Base-by-base conservation (phyloP, 2,113 vertebrate species). In the Cairina moschata region DNA sequence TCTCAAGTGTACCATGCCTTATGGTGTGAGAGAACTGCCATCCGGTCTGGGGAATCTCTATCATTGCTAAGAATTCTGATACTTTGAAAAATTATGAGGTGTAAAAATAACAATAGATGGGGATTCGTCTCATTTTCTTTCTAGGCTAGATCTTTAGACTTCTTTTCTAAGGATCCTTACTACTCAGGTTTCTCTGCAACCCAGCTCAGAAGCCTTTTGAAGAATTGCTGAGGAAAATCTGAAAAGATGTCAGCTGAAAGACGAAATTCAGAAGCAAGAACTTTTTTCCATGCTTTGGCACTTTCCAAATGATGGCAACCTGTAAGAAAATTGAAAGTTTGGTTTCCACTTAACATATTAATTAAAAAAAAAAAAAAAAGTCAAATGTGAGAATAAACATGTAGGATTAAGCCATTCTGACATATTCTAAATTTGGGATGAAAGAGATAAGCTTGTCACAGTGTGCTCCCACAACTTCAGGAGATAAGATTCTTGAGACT, bases 391-490 rank as follows among this genome's bases (percentile, higher is more conserved):
- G 95, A 91, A 93, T 88, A 96, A 94, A 83, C 52, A 52, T 42
- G n/a, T 67, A 91, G 85, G 75, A 80, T 93, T 91, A 91, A 96
- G 65, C 73, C 54, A 21, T 80, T 78, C 83, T 75, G 83, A 83
- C 79, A 72, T 78, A 88, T 72, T 91, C 72, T 88, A 94, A 95
- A 94, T 93, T 74, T 90, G 76, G 63, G 75, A 88, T 94, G 83
- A 95, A 95, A 90, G 83, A 93, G 79, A 93, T 52, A 95, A 95
- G 68, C 68, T 96, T 93, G 82, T 96, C 85, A 86, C 94, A 81
- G 73, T 83, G 60, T 76, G 73, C 65, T 93, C 60, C 76, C 68
- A 77, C 79, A 93, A 96, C 71, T 52, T 72, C 36, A 55, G 79
- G 52, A 95, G 90, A 88, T 88, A 90, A 91, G 65, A 88, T 85